Conservation (phyloP, 2,797 vertebrate genomes). For the Sparus aurata region DNA sequence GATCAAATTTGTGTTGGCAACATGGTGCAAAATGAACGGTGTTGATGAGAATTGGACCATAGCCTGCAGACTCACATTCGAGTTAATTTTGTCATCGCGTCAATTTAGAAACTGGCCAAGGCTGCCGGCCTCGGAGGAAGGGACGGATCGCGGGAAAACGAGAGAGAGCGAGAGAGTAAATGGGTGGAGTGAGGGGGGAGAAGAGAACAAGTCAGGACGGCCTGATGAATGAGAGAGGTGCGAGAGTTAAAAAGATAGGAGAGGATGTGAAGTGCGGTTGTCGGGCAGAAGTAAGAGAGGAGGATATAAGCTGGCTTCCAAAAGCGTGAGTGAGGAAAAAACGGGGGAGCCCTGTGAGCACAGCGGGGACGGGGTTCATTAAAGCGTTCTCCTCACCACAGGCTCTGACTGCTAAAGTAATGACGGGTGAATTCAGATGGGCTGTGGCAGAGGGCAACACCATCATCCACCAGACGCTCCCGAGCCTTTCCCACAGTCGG, state of each 20-base stretch:
- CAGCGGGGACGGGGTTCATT: slow-evolving; percentile 80
- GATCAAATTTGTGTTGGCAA: slow-evolving; percentile 59
- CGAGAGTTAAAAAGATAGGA: slow-evolving; percentile 42
- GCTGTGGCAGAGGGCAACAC: slow-evolving; percentile 72
- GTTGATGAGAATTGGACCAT: slow-evolving; percentile 66
- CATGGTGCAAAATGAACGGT: slow-evolving; percentile 39
- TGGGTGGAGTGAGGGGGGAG: slow-evolving; percentile 26
- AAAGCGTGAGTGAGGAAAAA: slow-evolving; percentile 55
- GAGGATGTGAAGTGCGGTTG: slow-evolving; percentile 33
- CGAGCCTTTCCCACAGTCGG: slow-evolving; percentile 55
- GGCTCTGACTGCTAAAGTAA: slow-evolving; percentile 75
- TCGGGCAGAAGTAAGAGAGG: slow-evolving; percentile 40
- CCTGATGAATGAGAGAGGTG: slow-evolving; percentile 37
- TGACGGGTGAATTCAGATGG: slow-evolving; percentile 77
- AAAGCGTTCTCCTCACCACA: slow-evolving; percentile 68
- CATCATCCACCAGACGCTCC: slow-evolving; percentile 66
- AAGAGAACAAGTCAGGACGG: slow-evolving; percentile 43
- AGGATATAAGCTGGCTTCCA: slow-evolving; percentile 60
- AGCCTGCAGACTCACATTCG: slow-evolving; percentile 45
- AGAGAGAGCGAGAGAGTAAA: slow-evolving; percentile 29
- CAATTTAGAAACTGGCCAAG: slow-evolving; percentile 51
- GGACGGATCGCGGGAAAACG: slow-evolving; percentile 38
- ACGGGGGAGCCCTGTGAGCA: slow-evolving; percentile 65
- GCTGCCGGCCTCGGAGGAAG: slow-evolving; percentile 32
- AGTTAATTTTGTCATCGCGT: slow-evolving; percentile 65